A percentile compares a stretch with the other conserved stretches of the same genome.
These are phyloP conservation scores for Lacerta agilis DNA, from an alignment of 2,797 vertebrate genomes.

Conservation along the genomic window DNA sequence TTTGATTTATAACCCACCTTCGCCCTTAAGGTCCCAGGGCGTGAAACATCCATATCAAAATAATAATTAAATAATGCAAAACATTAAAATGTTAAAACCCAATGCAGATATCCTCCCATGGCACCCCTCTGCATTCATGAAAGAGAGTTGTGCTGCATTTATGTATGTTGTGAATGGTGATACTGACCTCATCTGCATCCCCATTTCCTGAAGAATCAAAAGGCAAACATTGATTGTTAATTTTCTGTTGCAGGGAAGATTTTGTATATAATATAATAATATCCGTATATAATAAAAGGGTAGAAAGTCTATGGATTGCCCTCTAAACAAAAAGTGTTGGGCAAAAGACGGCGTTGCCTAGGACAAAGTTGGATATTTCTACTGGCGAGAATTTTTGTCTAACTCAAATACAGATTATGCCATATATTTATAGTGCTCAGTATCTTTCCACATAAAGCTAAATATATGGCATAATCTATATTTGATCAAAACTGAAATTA, in stretches of 20 bases:
- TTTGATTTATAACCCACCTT: too few relatives aligned
- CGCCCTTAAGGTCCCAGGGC: too few relatives aligned
- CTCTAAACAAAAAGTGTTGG: too few relatives aligned
- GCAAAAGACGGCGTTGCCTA: not conserved
- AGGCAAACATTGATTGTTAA: constrained; percentile 38
- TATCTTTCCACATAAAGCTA: too few relatives aligned
- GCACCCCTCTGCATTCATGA: not conserved
- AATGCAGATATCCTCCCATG: too few relatives aligned
- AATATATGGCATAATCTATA: too few relatives aligned
- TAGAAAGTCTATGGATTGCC: not conserved
- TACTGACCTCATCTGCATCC: constrained; percentile 71
- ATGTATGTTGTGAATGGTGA: constrained; percentile 1
- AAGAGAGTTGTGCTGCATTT: not conserved
- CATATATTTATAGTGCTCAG: not conserved
- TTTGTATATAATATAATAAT: not conserved
- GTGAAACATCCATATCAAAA: too few relatives aligned
- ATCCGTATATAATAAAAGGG: not conserved
- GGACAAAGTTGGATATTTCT: not conserved
- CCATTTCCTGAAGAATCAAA: constrained; percentile 66
- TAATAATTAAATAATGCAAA: too few relatives aligned
- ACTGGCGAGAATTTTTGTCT: not conserved
- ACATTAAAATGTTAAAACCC: too few relatives aligned
- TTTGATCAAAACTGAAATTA: not conserved
- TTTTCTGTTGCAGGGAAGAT: constrained; percentile 29
- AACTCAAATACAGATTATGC: not conserved